Conservation (phyloP, 2,797 vertebrate genomes). For the Cossypha dichroa region DNA sequence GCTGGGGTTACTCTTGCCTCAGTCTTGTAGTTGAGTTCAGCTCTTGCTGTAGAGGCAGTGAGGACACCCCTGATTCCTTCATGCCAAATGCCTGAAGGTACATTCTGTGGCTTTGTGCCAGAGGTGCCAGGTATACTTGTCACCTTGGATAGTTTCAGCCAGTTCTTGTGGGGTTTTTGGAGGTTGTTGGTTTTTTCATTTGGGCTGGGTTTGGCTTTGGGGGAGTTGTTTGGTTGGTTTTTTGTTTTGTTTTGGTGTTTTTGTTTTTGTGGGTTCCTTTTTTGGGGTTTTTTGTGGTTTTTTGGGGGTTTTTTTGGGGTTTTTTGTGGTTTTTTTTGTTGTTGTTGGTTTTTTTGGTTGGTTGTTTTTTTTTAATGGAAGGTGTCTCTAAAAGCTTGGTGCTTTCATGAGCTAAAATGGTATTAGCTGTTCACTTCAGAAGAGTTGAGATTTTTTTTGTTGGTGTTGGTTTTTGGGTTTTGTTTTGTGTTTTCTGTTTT, state of each 20-base stretch:
- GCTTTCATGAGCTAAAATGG: background rate
- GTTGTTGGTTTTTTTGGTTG: no score
- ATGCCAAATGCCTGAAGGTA: background rate
- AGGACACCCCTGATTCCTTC: background rate
- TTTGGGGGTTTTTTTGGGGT: background rate
- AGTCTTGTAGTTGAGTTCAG: accelerated
- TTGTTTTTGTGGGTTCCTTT: no score
- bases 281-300: no score
- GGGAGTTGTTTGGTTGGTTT: no score
- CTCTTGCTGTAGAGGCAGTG: background rate
- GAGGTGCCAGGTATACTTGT: background rate
- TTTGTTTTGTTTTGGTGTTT: no score
- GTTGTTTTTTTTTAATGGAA: background rate
- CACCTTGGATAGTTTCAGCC: background rate
- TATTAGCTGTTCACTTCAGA: background rate
- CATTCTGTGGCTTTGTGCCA: background rate
- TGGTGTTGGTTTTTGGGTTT: background rate
- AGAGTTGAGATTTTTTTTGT: background rate
- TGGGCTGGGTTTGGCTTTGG: background rate
- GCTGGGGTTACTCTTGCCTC: background rate
- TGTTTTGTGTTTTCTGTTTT: background rate
- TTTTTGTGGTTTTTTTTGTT: background rate
- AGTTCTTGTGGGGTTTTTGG: background rate
- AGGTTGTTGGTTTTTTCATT: background rate
- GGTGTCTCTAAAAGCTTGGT: background rate